Conservation (phyloP, 2,888 invertebrate genomes). For the Melanostoma mellinum region DNA sequence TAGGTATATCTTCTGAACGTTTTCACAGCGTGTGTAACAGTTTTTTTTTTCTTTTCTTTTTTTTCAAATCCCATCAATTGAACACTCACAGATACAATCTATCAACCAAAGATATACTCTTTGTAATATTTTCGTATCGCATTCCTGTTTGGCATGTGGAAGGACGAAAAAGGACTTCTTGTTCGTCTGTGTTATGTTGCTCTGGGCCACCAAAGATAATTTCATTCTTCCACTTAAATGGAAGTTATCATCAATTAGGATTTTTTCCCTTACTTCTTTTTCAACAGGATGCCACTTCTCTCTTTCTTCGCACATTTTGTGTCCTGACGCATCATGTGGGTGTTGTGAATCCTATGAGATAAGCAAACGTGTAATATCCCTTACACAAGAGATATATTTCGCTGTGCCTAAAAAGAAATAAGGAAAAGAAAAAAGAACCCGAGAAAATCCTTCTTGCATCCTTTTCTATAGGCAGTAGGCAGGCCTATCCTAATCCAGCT, state of each 20-base stretch:
- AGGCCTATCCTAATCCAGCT: conserved; percentile 32
- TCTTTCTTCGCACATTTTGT: background rate
- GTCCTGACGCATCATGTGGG: background rate
- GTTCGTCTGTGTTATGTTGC: conserved; percentile 50
- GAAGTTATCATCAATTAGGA: conserved; percentile 72
- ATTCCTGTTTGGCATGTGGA: conserved; percentile 20
- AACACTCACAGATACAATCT: conserved; percentile 60
- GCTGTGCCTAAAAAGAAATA: background rate
- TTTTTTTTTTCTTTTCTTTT: conserved; percentile 45
- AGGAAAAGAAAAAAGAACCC: background rate
- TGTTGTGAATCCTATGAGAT: conserved; percentile 45
- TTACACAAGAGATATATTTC: conserved; percentile 38
- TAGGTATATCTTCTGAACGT: no score
- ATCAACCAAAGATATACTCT: conserved; percentile 25
- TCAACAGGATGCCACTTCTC: background rate
- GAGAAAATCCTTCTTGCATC: conserved; percentile 6
- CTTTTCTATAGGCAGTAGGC: conserved; percentile 25
- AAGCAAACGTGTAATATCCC: conserved; percentile 61
- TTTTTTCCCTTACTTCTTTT: conserved; percentile 9
- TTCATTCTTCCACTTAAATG: conserved; percentile 71
- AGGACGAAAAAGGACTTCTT: conserved; percentile 24
- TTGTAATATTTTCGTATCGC: conserved; percentile 36
- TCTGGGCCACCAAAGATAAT: conserved; percentile 65
- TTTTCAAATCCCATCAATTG: conserved; percentile 67
- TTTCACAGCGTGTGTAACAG: background rate